A percentile compares a stretch with the other conserved stretches of the same genome.
phyloP scores from a whole-genome alignment of 2,113 vertebrate species.

The Entelurus aequoreus region DNA sequence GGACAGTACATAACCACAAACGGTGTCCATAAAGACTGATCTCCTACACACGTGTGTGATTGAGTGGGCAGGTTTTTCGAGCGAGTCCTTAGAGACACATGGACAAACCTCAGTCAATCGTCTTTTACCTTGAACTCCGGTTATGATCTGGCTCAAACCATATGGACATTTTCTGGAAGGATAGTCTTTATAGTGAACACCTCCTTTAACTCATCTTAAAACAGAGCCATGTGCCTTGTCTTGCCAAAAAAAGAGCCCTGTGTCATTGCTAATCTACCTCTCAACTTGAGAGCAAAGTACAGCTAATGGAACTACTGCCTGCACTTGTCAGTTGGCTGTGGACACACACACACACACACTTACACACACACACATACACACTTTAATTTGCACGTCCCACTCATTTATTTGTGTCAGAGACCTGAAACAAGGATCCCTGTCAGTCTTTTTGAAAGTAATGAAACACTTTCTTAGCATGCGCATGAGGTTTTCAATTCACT shows the following conservation, averaged over 20 bases:
- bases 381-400: conserved; percentile 68
- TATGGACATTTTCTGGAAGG: conserved; percentile 43
- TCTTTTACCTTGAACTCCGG: conserved; percentile 53
- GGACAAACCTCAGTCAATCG: conserved; percentile 61
- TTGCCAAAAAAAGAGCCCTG: conserved; percentile 60
- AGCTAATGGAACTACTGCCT: conserved; percentile 75
- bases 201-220: conserved; percentile 67
- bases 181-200: conserved; percentile 16
- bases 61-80: conserved; percentile 61
- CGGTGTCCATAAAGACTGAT: neutral
- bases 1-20: neutral
- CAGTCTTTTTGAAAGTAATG: conserved; percentile 70
- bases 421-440: conserved; percentile 60
- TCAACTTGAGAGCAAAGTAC: conserved; percentile 79
- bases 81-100: conserved; percentile 50
- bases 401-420: conserved; percentile 54
- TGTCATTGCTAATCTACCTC: conserved; percentile 63
- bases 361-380: conserved; percentile 38
- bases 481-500: conserved; percentile 42
- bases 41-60: conserved; percentile 49
- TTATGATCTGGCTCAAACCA: conserved; percentile 37
- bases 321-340: conserved; percentile 64
- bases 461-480: conserved; percentile 68
- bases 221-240: conserved; percentile 75
- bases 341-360: conserved; percentile 28